Base-by-base conservation (phyloP, 2,888 invertebrate genomes). In the Rhorus exstirpatorius region DNA sequence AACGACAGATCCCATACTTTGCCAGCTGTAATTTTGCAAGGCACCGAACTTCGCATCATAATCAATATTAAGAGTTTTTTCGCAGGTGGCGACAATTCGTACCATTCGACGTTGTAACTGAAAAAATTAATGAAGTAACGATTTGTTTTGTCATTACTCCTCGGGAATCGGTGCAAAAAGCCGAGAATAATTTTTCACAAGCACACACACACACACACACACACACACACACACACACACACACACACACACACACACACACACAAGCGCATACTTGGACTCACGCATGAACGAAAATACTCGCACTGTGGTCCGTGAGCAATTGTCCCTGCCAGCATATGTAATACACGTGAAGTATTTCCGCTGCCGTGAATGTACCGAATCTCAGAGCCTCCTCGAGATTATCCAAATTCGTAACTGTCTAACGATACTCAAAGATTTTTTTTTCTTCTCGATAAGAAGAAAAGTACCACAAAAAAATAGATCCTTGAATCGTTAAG, bases 1-100 rank as follows among this genome's bases (percentile, higher is more conserved):
- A 87, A n/a, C 65, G 81, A 79, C 2, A 87, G 41, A 10, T 77
- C n/a, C 26, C 75, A 84, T 7, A 86, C 58, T 80, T 80, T 85
- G 2, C 86, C 86, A 1, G 86, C 85, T 0, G 86, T 86, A 17
- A 85, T 24, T 12, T 24, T 17, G 19, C 83, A 81, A 1, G 86
- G 83, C 12, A 68, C 24, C 7, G 67, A 76, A 72, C 86, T 86
- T 74, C 84, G 75, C 77, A 84, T 72, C 17, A 65, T 81, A 79
- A 86, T 84, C 12, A 85, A 35, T 17, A n/a, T 35, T 7, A 84
- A 44, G 1, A 85, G 79, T 44, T 80, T 84, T 55, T 83, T 79
- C 0, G 82, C 74, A 58, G 83, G 49, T 35, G 76, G 26, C 12
- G 86, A 84, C 1, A 82, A 79, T 14, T 58, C 49, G 67, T 86